A percentile compares a stretch with the other conserved stretches of the same genome.
Evolutionary conservation across 2,113 vertebrate genomes (phyloP).

Genomic region (Neofelis nebulosa): DNA sequence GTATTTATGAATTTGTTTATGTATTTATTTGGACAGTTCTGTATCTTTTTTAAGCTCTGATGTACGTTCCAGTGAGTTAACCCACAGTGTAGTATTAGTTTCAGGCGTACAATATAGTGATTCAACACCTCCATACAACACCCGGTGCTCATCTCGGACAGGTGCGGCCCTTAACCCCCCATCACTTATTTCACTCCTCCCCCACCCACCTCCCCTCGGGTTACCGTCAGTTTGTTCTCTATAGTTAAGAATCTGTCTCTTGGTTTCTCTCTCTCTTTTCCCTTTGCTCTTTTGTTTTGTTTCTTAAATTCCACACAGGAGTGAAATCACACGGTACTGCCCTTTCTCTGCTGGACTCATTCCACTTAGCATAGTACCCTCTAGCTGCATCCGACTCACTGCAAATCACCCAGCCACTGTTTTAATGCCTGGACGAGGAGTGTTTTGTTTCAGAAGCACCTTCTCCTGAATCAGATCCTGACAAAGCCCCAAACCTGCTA

Average conservation of each 20-base stretch:
- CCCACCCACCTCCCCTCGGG: background rate
- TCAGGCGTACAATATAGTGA: background rate
- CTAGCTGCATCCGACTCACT: background rate
- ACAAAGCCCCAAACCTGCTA: background rate
- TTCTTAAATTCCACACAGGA: background rate
- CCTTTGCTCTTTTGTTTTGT: background rate
- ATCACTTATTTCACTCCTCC: background rate
- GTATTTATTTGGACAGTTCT: background rate
- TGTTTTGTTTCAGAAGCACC: background rate
- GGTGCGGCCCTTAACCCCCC: background rate
- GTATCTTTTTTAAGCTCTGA: background rate
- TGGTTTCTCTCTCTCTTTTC: background rate
- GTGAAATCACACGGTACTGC: background rate
- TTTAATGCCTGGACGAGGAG: background rate
- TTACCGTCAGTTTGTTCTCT: background rate
- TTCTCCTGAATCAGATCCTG: slow-evolving; percentile 1
- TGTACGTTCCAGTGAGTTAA: background rate
- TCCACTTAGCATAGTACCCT: background rate
- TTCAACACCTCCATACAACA: background rate
- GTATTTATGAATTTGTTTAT: background rate
- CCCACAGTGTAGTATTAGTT: background rate
- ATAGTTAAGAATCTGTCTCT: background rate
- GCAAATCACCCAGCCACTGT: background rate
- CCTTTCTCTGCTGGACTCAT: background rate
- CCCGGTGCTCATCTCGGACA: background rate